A percentile compares a stretch with the other conserved stretches of the same genome.
phyloP scores from a whole-genome alignment of 2,888 invertebrate species.

The Tenthredo distinguenda region DNA sequence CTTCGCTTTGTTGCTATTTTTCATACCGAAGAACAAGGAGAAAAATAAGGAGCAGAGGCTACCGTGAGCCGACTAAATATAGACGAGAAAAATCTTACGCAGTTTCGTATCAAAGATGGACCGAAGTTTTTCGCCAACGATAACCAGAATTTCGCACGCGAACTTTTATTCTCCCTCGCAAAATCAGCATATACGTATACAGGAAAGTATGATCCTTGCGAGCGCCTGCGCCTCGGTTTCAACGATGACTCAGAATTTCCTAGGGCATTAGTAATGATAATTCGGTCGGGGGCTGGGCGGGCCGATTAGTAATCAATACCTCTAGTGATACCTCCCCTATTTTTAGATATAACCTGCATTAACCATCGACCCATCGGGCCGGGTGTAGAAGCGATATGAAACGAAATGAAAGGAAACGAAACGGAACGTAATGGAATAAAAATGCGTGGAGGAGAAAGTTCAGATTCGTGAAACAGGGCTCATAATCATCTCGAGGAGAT shows the following conservation, averaged over 20 bases:
- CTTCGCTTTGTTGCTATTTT: constrained; percentile 29
- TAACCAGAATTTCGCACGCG: no score
- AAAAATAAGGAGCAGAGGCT: not conserved
- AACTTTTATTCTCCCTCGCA: no score
- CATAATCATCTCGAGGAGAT: not conserved
- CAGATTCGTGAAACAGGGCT: not conserved
- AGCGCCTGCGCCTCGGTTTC: not conserved
- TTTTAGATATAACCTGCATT: constrained; percentile 33
- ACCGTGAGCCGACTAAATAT: not conserved
- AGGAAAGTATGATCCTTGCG: not conserved
- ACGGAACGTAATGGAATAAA: not conserved
- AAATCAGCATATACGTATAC: no score
- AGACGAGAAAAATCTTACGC: not conserved
- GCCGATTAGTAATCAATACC: constrained; percentile 75
- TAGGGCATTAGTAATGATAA: constrained; percentile 72
- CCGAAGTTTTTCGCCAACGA: no score
- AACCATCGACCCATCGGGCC: not conserved
- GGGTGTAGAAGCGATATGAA: not conserved
- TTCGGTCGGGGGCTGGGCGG: constrained; percentile 72
- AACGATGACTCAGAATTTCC: constrained; percentile 73
- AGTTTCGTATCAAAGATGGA: not conserved
- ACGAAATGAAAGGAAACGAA: not conserved
- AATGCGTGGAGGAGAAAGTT: not conserved
- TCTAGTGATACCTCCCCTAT: constrained; percentile 55
- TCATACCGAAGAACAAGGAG: not conserved